phyloP scores from a whole-genome alignment of 1,140 invertebrate genomes.

The Zaprionus kolodkinae region DNA sequence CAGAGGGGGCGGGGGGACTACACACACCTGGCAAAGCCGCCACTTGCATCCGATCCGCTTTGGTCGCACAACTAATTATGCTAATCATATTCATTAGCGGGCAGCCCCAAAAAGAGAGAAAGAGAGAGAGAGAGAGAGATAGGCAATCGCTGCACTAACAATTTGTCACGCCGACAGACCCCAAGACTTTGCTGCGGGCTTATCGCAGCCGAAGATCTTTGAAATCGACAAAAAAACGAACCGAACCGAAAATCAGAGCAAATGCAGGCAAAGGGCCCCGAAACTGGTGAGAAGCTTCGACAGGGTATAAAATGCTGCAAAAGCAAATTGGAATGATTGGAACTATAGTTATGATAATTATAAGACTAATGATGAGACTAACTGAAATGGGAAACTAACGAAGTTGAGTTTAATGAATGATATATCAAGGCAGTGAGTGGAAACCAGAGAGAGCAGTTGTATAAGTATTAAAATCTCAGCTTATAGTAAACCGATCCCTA shows the following conservation, averaged over 20 bases:
- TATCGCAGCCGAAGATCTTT: slow-evolving; percentile 62
- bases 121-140: neutral
- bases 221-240: slow-evolving; percentile 19
- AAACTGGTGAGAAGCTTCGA: slow-evolving; percentile 14
- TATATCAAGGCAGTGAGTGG: neutral
- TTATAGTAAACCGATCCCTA: too few species aligned
- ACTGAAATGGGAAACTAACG: neutral
- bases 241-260: slow-evolving; percentile 2
- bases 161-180: slow-evolving; percentile 70
- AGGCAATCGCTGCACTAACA: slow-evolving; percentile 46
- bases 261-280: slow-evolving; percentile 26
- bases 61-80: slow-evolving; percentile 65
- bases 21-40: slow-evolving; percentile 17
- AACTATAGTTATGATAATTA: slow-evolving; percentile 4
- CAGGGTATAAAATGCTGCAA: slow-evolving; percentile 16
- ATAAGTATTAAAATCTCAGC: too few species aligned
- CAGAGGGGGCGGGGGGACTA: slow-evolving; percentile 21
- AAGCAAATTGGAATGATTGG: slow-evolving; percentile 29
- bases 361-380: slow-evolving; percentile 10
- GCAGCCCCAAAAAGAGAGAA: neutral
- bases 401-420: neutral
- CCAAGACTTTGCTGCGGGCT: slow-evolving; percentile 26
- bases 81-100: slow-evolving; percentile 78
- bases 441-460: too few species aligned
- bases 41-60: slow-evolving; percentile 22